Conservation (phyloP, 2,888 invertebrate species). For the Oxystoma pomonae region DNA sequence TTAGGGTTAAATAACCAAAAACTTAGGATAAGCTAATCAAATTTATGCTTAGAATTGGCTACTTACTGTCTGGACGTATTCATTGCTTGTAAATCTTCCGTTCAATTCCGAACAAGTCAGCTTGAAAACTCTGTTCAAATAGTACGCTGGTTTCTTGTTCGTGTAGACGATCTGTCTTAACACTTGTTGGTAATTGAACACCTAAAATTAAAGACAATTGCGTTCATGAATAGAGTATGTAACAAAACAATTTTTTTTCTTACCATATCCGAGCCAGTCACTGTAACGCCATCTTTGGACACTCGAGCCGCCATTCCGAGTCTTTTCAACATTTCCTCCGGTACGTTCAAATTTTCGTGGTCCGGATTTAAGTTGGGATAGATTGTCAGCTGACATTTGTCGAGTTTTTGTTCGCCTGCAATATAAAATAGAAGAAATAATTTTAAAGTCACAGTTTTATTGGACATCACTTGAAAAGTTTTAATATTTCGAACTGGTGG, state of each 20-base stretch:
- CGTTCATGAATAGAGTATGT: too few relatives aligned
- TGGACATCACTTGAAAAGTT: too few relatives aligned
- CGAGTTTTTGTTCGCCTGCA: conserved; percentile 61
- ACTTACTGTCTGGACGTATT: conserved; percentile 86
- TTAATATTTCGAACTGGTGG: too few relatives aligned
- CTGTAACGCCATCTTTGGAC: conserved; percentile 83
- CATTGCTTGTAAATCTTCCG: conserved; percentile 91
- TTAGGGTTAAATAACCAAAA: too few relatives aligned
- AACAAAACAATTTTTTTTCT: too few relatives aligned
- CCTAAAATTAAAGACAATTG: neutral
- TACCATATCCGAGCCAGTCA: conserved; percentile 70
- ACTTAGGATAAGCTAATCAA: neutral
- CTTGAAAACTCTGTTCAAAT: conserved; percentile 92
- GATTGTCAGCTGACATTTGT: conserved; percentile 91
- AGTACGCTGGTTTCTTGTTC: conserved; percentile 94
- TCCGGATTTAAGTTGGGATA: conserved; percentile 94
- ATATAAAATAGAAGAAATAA: too few relatives aligned
- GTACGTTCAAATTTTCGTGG: conserved; percentile 83
- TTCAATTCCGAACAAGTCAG: conserved; percentile 92
- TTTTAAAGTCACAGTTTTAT: too few relatives aligned
- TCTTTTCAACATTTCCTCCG: conserved; percentile 66
- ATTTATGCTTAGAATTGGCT: too few relatives aligned
- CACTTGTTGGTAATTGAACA: conserved; percentile 73
- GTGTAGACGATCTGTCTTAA: conserved; percentile 85
- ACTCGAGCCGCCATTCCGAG: conserved; percentile 73